phyloP scores from a whole-genome alignment of 2,888 invertebrate genomes.

The Netelia virgata region DNA sequence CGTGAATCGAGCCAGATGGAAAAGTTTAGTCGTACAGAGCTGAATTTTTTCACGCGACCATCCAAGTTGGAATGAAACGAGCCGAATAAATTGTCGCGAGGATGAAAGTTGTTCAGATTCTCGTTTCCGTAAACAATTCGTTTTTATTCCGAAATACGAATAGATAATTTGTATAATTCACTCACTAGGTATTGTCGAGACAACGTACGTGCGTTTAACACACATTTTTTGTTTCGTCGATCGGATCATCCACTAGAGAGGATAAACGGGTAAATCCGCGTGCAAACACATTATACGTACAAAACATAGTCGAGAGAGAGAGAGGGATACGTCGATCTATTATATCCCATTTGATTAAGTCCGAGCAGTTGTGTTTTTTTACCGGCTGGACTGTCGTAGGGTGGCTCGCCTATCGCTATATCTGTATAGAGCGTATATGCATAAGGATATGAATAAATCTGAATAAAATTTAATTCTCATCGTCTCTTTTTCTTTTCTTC shows the following conservation, averaged over 20 bases:
- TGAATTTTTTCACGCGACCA: not conserved
- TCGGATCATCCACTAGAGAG: not conserved
- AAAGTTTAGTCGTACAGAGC: not conserved
- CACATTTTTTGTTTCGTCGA: not conserved
- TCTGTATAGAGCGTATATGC: not conserved
- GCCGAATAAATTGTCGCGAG: not conserved
- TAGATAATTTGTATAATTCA: no score
- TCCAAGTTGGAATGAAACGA: not conserved
- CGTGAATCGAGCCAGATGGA: not conserved
- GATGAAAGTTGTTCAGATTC: not conserved
- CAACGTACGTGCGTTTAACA: no score
- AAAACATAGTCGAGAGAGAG: not conserved
- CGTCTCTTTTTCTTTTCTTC: slow-evolving; percentile 11
- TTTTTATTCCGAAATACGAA: no score
- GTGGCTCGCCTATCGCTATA: slow-evolving; percentile 12
- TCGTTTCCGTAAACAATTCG: not conserved
- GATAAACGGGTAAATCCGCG: no score
- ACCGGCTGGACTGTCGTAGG: not conserved
- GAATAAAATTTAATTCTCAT: slow-evolving; percentile 49
- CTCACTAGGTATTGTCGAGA: no score
- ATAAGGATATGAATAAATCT: slow-evolving; percentile 46
- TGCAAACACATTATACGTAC: not conserved
- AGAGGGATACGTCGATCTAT: not conserved
- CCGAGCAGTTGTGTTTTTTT: not conserved
- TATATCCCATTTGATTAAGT: slow-evolving; percentile 22